phyloP scores from a whole-genome alignment of 2,888 invertebrate species.

The Ophion ellenae region DNA sequence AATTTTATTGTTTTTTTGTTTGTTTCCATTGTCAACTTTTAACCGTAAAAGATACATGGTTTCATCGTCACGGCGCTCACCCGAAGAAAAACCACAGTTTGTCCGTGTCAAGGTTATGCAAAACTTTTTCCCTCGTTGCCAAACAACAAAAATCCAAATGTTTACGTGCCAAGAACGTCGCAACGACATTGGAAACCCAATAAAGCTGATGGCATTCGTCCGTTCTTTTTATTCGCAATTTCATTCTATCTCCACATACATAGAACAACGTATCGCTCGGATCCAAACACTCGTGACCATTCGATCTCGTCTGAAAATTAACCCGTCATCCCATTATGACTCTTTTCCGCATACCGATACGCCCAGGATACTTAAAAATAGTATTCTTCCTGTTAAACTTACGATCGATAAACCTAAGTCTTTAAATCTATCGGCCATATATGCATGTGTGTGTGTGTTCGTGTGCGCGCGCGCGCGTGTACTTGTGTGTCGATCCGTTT shows the following conservation, averaged over 20 bases:
- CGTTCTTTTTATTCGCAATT: slow-evolving; percentile 1
- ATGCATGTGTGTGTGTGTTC: slow-evolving; percentile 27
- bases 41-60: not conserved
- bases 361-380: slow-evolving; percentile 58
- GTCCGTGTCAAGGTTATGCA: not conserved
- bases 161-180: slow-evolving; percentile 53
- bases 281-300: slow-evolving; percentile 3
- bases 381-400: slow-evolving; percentile 45
- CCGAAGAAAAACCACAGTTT: slow-evolving; percentile 50
- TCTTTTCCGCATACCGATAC: slow-evolving; percentile 10
- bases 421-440: slow-evolving; percentile 52
- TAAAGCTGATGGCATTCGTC: slow-evolving; percentile 12
- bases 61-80: not conserved
- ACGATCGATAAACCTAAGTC: slow-evolving; percentile 38
- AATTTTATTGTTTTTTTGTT: not conserved
- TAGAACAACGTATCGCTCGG: slow-evolving; percentile 6
- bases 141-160: slow-evolving; percentile 67
- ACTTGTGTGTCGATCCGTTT: too few relatives aligned
- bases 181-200: slow-evolving; percentile 48
- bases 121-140: not conserved
- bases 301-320: slow-evolving; percentile 3
- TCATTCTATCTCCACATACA: slow-evolving; percentile 22
- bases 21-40: not conserved
- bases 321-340: not conserved
- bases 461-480: too few relatives aligned